Evolutionary conservation across 2,113 vertebrate species (phyloP), one percentile per base, ranked within the genome.

Genomic region (Platichthys flesus): DNA sequence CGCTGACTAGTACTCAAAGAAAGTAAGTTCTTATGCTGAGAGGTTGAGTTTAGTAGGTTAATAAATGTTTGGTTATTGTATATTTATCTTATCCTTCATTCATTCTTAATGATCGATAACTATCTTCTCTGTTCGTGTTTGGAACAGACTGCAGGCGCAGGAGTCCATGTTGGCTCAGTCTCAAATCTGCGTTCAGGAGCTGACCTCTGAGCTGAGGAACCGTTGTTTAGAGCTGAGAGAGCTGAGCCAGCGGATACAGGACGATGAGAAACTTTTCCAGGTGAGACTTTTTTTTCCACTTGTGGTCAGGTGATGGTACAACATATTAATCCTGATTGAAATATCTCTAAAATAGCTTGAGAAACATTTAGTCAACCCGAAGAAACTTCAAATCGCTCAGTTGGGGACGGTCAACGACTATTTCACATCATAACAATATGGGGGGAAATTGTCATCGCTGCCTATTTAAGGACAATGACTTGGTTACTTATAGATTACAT

Each of bases 1-100:
- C 94, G 87, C 90, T 97, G 60, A 84, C 92, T 71, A 95, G 95
- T 73, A 82, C 95, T 68, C 95, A 94, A 79, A 90, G 93, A 87
- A 93, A 92, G 97, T 98, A 78, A 96, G 95, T 20, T 9, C 21
- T 10, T n/a, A 24, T 42, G 8, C 54, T 20, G 37, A 60, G 14
- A 45, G 0, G 16, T 63, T 69, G 40, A 54, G 9, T 77, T 0
- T 24, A 23, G 9, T 65, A 18, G n/a, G 0, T 24, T 0, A 16
- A 47, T 51, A 12, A 3, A 0, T 3, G 0, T 67, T 51, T 74
- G 9, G 9, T 28, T 3, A 20, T 14, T 72, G 21, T 4, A 21
- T 51, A 2, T 55, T 64, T 9, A 64, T 68, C 15, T 26, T 47
- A 37, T 59, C n/a, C 16, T 15, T 71, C 4, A 23, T 68, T 56